Percentiles rank a stretch among this genome's conserved stretches.
Evolutionary conservation across 2,888 invertebrate species (phyloP).

Genomic region (Caenorhabditis doughertyi): DNA sequence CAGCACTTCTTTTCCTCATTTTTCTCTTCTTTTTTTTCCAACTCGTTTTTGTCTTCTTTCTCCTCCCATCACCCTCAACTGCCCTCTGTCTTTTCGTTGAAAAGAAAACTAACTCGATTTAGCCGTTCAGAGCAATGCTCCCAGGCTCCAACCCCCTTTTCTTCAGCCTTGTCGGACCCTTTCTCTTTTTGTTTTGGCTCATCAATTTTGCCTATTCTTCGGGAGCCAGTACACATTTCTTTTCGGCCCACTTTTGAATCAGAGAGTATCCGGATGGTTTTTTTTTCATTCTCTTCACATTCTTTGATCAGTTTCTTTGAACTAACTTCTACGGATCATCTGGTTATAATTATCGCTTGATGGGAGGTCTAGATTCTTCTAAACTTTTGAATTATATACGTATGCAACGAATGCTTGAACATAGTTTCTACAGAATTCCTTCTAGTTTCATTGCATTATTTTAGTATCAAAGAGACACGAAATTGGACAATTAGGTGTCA

Average conservation of each 20-base stretch:
- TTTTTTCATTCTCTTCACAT: not conserved
- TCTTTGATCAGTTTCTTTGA: not conserved
- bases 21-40: not conserved
- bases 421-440: too few species aligned
- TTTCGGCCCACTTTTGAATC: constrained; percentile 1
- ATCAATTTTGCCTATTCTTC: constrained; percentile 44
- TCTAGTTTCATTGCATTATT: too few species aligned
- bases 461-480: too few species aligned
- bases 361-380: not conserved
- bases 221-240: constrained; percentile 16
- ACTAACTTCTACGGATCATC: not conserved
- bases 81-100: constrained; percentile 44
- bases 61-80: not conserved
- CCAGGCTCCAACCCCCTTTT: too few species aligned
- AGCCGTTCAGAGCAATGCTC: constrained; percentile 44
- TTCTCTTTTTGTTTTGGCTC: constrained; percentile 56
- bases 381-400: constrained; percentile 12
- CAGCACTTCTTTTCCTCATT: constrained; percentile 11
- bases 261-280: constrained; percentile 16
- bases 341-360: constrained; percentile 18
- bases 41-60: constrained; percentile 28
- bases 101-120: constrained; percentile 61
- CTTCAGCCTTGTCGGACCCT: not conserved
- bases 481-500: too few species aligned
- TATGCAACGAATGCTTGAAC: not conserved